phyloP scores from a whole-genome alignment of 2,888 invertebrate genomes.

The Pammene fasciana region DNA sequence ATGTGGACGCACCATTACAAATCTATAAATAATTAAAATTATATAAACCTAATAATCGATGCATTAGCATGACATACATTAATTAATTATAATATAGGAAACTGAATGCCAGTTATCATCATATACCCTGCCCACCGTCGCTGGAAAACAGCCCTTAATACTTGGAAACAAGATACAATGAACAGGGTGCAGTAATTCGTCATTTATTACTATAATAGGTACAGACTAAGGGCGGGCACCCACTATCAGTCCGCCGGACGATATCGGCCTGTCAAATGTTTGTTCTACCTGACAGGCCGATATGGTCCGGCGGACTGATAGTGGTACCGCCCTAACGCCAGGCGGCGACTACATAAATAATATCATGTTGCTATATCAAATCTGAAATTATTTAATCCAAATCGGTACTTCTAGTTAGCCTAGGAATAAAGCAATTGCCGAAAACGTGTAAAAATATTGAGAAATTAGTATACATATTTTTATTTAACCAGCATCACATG shows the following conservation, averaged over 20 bases:
- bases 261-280: too few species aligned
- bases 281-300: too few species aligned
- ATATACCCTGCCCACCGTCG: conserved; percentile 18
- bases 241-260: too few species aligned
- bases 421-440: conserved; percentile 1
- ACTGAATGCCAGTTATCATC: conserved; percentile 38
- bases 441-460: neutral
- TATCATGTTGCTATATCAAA: conserved; percentile 27
- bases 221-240: too few species aligned
- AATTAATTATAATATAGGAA: conserved; percentile 37
- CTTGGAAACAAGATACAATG: conserved; percentile 16
- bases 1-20: conserved; percentile 24
- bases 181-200: conserved; percentile 20
- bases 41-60: conserved; percentile 38
- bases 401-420: conserved; percentile 2
- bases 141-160: conserved; percentile 7
- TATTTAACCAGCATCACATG: neutral
- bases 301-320: too few species aligned
- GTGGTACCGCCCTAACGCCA: too few species aligned
- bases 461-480: neutral
- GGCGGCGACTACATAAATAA: conserved; percentile 27
- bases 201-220: conserved; percentile 19
- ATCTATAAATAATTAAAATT: conserved; percentile 40
- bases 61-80: conserved; percentile 25
- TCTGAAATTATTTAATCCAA: conserved; percentile 2